A percentile compares a stretch with the other conserved stretches of the same genome.
Evolutionary conservation across 1,140 invertebrate genomes (phyloP).

Genomic region (Heliconius melpomene): DNA sequence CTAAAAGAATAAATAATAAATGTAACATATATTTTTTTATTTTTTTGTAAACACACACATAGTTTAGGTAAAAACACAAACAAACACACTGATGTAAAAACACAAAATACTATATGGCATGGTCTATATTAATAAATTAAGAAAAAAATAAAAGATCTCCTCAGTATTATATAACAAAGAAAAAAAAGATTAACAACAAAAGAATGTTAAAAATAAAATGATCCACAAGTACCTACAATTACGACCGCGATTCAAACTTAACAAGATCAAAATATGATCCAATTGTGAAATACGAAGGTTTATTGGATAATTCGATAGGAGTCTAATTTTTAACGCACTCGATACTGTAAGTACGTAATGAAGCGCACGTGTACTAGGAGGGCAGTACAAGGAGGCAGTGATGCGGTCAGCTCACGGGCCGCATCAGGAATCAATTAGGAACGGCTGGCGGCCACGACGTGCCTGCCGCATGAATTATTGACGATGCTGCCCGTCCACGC

Average conservation of each 20-base stretch:
- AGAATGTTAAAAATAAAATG: not conserved
- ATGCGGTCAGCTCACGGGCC: slow-evolving; percentile 72
- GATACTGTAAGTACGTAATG: slow-evolving; percentile 63
- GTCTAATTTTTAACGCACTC: slow-evolving; percentile 37
- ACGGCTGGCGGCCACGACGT: slow-evolving; percentile 71
- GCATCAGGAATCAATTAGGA: slow-evolving; percentile 79
- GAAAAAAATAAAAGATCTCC: not conserved
- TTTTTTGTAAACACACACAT: too few species aligned
- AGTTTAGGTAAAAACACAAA: too few species aligned
- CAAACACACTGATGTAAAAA: too few species aligned
- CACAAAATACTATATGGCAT: too few species aligned
- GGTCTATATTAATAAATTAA: too few species aligned
- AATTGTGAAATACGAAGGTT: not conserved
- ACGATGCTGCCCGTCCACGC: slow-evolving; percentile 61
- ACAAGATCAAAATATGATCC: slow-evolving; percentile 12
- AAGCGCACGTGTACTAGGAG: slow-evolving; percentile 66
- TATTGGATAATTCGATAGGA: slow-evolving; percentile 20
- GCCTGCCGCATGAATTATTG: slow-evolving; percentile 78
- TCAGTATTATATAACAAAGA: not conserved
- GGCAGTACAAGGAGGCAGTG: slow-evolving; percentile 71
- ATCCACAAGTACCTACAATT: not conserved
- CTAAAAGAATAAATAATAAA: too few species aligned
- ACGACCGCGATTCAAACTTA: slow-evolving; percentile 2
- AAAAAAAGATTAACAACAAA: not conserved
- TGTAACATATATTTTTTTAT: too few species aligned